A percentile compares a stretch with the other conserved stretches of the same genome.
Conservation (phyloP, 1,140 invertebrate species). For the Trichonephila clavipes region DNA sequence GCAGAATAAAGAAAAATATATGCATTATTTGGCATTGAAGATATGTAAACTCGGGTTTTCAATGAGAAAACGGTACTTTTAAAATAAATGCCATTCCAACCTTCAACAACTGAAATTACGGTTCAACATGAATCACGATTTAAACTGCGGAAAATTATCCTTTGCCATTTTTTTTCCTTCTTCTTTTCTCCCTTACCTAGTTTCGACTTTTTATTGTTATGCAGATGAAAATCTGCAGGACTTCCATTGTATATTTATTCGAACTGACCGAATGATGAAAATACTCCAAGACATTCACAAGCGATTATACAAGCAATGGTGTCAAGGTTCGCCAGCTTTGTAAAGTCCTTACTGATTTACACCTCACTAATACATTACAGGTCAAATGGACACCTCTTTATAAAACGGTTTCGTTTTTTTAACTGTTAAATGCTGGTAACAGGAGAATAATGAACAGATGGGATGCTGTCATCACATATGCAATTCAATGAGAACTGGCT, state of each 20-base stretch:
- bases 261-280: slow-evolving; percentile 14
- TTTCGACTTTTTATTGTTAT: not conserved
- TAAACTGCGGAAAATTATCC: not conserved
- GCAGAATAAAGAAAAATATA: too few relatives aligned
- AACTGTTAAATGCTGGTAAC: slow-evolving; percentile 3
- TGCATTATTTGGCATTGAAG: not conserved
- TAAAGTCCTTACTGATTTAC: slow-evolving; percentile 15
- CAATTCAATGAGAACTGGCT: not conserved
- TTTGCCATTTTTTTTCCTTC: not conserved
- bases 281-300: slow-evolving; percentile 7
- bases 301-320: slow-evolving; percentile 28
- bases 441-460: slow-evolving; percentile 22
- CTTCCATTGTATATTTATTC: slow-evolving; percentile 23
- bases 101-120: not conserved
- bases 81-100: not conserved
- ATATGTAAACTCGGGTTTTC: not conserved
- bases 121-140: slow-evolving; percentile 14
- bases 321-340: slow-evolving; percentile 21
- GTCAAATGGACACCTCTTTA: slow-evolving; percentile 12
- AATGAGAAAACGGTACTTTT: not conserved
- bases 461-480: not conserved
- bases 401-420: not conserved
- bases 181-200: not conserved
- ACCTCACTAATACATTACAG: not conserved
- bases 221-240: slow-evolving; percentile 24